Conservation (phyloP, 2,113 vertebrate species). For the Eupsittula cactorum region DNA sequence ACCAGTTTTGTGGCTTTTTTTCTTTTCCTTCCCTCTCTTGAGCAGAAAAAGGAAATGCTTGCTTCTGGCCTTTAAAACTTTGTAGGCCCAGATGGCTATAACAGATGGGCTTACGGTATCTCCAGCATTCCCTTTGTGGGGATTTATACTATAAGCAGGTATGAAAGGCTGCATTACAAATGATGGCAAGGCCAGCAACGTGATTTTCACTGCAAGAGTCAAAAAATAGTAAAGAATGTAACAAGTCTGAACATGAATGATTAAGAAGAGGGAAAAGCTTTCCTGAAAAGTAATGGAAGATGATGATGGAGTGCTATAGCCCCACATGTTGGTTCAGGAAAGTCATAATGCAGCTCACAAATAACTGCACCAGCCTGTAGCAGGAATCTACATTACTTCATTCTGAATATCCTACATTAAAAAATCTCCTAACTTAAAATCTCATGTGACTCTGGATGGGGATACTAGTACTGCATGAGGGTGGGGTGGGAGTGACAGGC, state of each 20-base stretch:
- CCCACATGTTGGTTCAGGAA: fast-evolving
- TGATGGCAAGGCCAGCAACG: fast-evolving
- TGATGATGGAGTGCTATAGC: background rate
- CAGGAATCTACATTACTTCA: background rate
- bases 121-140: fast-evolving
- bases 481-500: background rate
- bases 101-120: fast-evolving
- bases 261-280: background rate
- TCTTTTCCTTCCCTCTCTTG: background rate
- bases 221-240: background rate
- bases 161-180: background rate
- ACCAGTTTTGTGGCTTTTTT: background rate
- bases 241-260: background rate
- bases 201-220: background rate
- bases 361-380: background rate
- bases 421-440: background rate
- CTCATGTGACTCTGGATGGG: background rate
- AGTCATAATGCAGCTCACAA: background rate
- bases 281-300: background rate
- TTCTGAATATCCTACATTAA: background rate
- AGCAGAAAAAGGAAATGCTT: background rate
- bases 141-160: background rate
- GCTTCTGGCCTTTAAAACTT: background rate
- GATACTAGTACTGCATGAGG: background rate
- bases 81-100: background rate